Percentiles rank a stretch among this genome's conserved stretches.
Conservation (phyloP, 2,888 invertebrate genomes). For the Gymnosoma rotundatum region DNA sequence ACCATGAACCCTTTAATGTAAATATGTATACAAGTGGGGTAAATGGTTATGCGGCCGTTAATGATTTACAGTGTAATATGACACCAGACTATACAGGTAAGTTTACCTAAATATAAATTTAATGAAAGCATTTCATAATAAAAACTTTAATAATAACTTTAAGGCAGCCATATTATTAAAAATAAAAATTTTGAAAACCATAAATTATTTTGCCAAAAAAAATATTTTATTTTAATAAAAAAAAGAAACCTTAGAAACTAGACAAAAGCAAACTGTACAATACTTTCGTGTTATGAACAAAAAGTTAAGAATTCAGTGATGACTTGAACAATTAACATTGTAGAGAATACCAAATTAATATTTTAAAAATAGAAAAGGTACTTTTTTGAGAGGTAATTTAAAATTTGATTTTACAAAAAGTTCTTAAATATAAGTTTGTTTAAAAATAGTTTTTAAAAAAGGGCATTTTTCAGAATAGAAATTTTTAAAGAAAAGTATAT, state of each 20-base stretch:
- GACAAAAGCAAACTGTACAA: constrained; percentile 21
- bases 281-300: neutral
- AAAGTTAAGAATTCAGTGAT: constrained; percentile 18
- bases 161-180: neutral
- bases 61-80: constrained; percentile 83
- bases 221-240: neutral
- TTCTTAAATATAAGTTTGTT: too few species aligned
- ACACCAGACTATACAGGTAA: constrained; percentile 85
- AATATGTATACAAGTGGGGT: constrained; percentile 83
- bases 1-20: constrained; percentile 83
- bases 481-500: too few species aligned
- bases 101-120: constrained; percentile 26
- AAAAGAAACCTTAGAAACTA: constrained; percentile 45
- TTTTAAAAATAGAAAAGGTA: neutral
- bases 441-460: too few species aligned
- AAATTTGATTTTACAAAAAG: too few species aligned
- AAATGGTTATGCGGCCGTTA: constrained; percentile 82
- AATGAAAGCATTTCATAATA: constrained; percentile 9
- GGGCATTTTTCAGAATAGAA: too few species aligned
- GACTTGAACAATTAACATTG: constrained; percentile 23
- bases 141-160: too few species aligned
- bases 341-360: neutral
- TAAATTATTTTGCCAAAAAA: constrained; percentile 53
- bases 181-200: constrained; percentile 42
- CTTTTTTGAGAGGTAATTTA: neutral